Percentiles rank a stretch among this genome's conserved stretches.
phyloP scores from a whole-genome alignment of 2,113 vertebrate species.

The Scomber scombrus region DNA sequence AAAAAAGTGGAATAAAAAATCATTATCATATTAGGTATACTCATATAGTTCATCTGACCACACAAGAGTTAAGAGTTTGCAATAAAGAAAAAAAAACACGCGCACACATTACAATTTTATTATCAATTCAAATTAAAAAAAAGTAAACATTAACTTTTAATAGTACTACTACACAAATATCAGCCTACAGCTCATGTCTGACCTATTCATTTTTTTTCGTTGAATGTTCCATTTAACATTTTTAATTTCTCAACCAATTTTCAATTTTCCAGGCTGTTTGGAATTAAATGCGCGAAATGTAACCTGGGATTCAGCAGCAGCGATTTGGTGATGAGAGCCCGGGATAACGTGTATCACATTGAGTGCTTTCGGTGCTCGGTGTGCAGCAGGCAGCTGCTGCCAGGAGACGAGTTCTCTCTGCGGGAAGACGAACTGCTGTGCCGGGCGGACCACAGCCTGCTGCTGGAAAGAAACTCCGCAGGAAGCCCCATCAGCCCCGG shows the following conservation, averaged over 20 bases:
- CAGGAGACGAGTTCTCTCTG: constrained; percentile 95
- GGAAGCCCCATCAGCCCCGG: constrained; percentile 88
- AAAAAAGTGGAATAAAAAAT: neutral
- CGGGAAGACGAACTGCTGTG: constrained; percentile 93
- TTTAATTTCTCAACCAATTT: neutral
- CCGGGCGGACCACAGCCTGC: constrained; percentile 90
- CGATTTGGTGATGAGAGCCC: constrained; percentile 94
- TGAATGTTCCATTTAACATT: neutral
- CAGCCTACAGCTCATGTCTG: no score
- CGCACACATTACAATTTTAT: neutral
- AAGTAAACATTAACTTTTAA: no score
- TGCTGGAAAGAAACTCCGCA: constrained; percentile 85
- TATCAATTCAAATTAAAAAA: neutral
- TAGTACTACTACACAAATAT: no score
- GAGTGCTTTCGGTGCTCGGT: constrained; percentile 96
- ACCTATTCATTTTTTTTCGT: no score
- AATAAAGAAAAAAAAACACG: neutral
- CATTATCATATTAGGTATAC: no score
- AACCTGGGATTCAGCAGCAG: constrained; percentile 92
- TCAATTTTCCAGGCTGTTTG: constrained; percentile 88
- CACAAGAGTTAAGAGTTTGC: no score
- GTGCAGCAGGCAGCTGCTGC: constrained; percentile 94
- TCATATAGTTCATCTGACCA: no score
- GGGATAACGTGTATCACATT: constrained; percentile 94
- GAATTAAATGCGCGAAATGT: constrained; percentile 94